Base-by-base conservation (phyloP, 2,888 invertebrate genomes). In the Eupithecia abbreviata region DNA sequence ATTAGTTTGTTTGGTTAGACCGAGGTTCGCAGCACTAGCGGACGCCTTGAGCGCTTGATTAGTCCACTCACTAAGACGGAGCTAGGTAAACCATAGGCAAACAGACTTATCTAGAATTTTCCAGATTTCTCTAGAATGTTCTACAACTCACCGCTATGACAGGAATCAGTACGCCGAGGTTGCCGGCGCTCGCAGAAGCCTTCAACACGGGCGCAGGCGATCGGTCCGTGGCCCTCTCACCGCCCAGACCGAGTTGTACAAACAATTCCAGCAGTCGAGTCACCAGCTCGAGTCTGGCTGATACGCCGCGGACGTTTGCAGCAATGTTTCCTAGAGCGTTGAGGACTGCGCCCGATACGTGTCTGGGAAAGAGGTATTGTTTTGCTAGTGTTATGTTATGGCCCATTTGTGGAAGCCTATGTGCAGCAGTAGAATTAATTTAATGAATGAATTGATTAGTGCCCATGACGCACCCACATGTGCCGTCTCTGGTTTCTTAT, bases 251-350 rank as follows among this genome's bases (percentile, higher is more conserved):
- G 78, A 99, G 96, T 90, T 99, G 99, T 1, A 99, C 99, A 93
- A 99, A 99, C 68, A 99, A 94, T 92, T 99, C 99, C 72, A 99
- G 95, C 73, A 99, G 95, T 47, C 98, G 96, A 2, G 98, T 97
- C 45, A 99, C 93, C 65, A 99, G 93, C 85, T 99, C 99, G 74
- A 97, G 96, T 90, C 98, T 97, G 79, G 98, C 97, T 0, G 96
- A 92, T 81, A 98, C 98, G 2, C 98, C 98, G 85, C 98, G 97
- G 30, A 99, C 97, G 89, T 98, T 98, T 67, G 98, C 98, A 0
- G 99, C 98, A 84, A 99, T 98, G 92, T 99, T 99, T 18, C 98
- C 99, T 74, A 99, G 95, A 0, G 99, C 99, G 93, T 99, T 99
- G 71, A 99, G 97, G 0, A 99, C 99, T 0, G 99, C 98, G 79